Evolutionary conservation across 2,888 invertebrate species (phyloP).

Genomic region (Griposia aprilina): DNA sequence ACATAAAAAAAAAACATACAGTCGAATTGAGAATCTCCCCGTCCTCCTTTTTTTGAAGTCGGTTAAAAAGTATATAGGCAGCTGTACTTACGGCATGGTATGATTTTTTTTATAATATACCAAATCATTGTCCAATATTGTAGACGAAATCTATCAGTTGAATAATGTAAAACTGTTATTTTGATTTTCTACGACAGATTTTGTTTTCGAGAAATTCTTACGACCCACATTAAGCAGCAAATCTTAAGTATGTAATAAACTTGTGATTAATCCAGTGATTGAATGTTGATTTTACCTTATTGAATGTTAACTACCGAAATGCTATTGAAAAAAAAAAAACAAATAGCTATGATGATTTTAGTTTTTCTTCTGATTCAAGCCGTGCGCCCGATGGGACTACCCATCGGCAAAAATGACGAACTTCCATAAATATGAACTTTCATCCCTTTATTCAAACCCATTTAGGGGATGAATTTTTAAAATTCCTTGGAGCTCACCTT

Average conservation of each 20-base stretch:
- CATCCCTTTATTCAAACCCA: too few relatives aligned
- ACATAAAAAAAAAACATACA: too few relatives aligned
- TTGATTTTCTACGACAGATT: background rate
- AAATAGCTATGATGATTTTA: background rate
- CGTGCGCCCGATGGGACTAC: background rate
- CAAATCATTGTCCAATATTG: slow-evolving; percentile 5
- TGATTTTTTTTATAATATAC: background rate
- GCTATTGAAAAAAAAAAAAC: background rate
- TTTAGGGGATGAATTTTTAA: too few relatives aligned
- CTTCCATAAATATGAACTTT: too few relatives aligned
- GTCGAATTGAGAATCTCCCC: too few relatives aligned
- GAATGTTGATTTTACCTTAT: background rate
- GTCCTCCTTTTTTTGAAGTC: too few relatives aligned
- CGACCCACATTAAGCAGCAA: background rate
- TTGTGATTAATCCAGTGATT: background rate
- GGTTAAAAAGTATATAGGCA: too few relatives aligned
- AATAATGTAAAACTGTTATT: background rate
- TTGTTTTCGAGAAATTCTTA: background rate
- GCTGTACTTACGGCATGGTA: slow-evolving; percentile 34
- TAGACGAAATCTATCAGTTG: background rate
- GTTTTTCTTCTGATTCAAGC: background rate
- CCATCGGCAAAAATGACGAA: background rate
- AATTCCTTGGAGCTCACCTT: too few relatives aligned
- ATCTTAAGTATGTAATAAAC: slow-evolving; percentile 15
- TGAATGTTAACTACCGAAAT: slow-evolving; percentile 15